phyloP scores from a whole-genome alignment of 2,113 vertebrate species.

The Chloebia gouldiae region DNA sequence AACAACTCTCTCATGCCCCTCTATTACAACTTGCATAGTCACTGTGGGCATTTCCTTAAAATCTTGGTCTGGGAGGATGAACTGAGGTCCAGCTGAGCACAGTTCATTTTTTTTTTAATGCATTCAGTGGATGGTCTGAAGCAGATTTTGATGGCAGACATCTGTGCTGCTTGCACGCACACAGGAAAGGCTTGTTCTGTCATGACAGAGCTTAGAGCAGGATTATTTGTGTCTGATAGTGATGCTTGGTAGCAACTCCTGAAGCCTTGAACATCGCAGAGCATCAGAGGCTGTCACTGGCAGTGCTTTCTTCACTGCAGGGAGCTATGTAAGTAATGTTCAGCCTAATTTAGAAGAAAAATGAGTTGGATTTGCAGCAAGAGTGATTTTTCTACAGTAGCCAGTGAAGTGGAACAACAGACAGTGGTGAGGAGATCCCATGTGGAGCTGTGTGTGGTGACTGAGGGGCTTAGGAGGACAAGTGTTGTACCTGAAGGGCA shows the following conservation, averaged over 20 bases:
- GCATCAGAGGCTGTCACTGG: conserved; percentile 64
- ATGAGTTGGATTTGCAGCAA: conserved; percentile 61
- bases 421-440: not conserved
- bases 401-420: conserved; percentile 29
- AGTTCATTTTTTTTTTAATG: not conserved
- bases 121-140: conserved; percentile 20
- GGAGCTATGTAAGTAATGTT: conserved; percentile 68
- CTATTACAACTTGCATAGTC: not conserved
- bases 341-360: conserved; percentile 70
- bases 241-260: conserved; percentile 48
- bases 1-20: not conserved
- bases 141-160: conserved; percentile 35
- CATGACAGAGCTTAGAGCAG: conserved; percentile 8
- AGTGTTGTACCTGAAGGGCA: not conserved
- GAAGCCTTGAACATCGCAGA: conserved; percentile 66
- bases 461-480: not conserved
- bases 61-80: not conserved
- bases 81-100: not conserved
- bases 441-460: not conserved
- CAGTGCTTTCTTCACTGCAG: conserved; percentile 69
- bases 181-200: not conserved
- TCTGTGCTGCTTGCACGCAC: not conserved
- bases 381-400: conserved; percentile 55
- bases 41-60: not conserved
- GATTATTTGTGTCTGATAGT: not conserved